phyloP scores from a whole-genome alignment of 2,113 vertebrate species.

The Cacatua alba region DNA sequence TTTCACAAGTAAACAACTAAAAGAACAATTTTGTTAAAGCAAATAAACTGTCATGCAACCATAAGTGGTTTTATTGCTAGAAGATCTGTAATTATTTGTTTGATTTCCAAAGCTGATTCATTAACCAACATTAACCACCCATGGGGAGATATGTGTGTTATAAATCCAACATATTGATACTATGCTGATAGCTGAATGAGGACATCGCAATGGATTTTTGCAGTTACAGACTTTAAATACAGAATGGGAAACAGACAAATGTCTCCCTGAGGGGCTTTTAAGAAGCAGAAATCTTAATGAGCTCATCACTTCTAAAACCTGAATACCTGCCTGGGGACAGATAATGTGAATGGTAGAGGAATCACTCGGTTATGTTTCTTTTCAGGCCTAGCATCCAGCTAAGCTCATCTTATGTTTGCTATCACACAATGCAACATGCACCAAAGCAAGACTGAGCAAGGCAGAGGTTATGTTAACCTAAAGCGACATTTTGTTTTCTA shows the following conservation, averaged over 20 bases:
- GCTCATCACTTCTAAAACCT: conserved; percentile 64
- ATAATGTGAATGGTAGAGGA: conserved; percentile 24
- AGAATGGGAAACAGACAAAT: conserved; percentile 38
- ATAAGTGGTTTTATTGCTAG: neutral
- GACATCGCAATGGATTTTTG: neutral
- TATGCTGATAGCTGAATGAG: neutral
- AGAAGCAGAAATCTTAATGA: conserved; percentile 64
- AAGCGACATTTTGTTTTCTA: neutral
- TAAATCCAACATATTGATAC: neutral
- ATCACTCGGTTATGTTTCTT: neutral
- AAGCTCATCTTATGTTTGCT: neutral
- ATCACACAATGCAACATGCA: neutral
- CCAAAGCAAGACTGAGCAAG: neutral
- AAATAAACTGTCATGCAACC: neutral
- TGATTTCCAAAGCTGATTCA: neutral
- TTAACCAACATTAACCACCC: neutral
- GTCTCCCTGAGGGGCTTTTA: conserved; percentile 52
- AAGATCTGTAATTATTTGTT: neutral
- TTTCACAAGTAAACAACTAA: neutral
- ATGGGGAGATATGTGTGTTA: neutral
- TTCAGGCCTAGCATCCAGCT: neutral
- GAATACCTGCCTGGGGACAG: conserved; percentile 60
- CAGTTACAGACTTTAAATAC: conserved; percentile 37
- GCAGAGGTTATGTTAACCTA: neutral
- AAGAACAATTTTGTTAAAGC: neutral